Evolutionary conservation across 53 echinoderm and acorn worm species (phyloP).

Genomic region (Antedon mediterranea): DNA sequence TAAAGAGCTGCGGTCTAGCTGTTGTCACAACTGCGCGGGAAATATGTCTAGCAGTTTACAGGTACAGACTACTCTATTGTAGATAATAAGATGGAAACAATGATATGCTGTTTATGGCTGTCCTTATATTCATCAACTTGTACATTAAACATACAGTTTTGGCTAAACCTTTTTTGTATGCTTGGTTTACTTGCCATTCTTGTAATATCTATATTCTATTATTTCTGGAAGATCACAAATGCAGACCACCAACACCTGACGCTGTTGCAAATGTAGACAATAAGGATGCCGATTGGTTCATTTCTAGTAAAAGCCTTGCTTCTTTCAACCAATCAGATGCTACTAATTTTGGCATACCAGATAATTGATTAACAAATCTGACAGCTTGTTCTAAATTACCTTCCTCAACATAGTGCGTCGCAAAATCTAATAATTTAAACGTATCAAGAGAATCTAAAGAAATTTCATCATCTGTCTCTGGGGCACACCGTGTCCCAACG

Average conservation of each 20-base stretch:
- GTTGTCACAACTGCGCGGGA: too few species aligned
- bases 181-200: background rate
- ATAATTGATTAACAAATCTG: conserved; percentile 67
- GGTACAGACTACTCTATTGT: too few species aligned
- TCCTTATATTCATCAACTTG: too few species aligned
- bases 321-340: conserved; percentile 81
- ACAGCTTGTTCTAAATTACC: conserved; percentile 85
- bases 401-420: conserved; percentile 57
- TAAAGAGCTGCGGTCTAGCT: too few species aligned
- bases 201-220: background rate
- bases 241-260: conserved; percentile 61
- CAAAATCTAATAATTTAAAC: conserved; percentile 59
- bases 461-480: conserved; percentile 40
- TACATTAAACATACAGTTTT: too few species aligned
- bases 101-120: too few species aligned
- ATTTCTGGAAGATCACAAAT: background rate
- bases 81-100: too few species aligned
- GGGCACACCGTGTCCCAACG: conserved; percentile 27
- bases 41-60: too few species aligned
- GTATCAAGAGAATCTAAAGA: conserved; percentile 43
- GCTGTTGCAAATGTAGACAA: conserved; percentile 84
- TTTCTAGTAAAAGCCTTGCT: conserved; percentile 82
- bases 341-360: conserved; percentile 71
- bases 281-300: conserved; percentile 65
- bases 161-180: too few species aligned